A percentile compares a stretch with the other conserved stretches of the same genome.
Conservation (phyloP, 2,888 invertebrate genomes). For the Micoletzkya japonica region DNA sequence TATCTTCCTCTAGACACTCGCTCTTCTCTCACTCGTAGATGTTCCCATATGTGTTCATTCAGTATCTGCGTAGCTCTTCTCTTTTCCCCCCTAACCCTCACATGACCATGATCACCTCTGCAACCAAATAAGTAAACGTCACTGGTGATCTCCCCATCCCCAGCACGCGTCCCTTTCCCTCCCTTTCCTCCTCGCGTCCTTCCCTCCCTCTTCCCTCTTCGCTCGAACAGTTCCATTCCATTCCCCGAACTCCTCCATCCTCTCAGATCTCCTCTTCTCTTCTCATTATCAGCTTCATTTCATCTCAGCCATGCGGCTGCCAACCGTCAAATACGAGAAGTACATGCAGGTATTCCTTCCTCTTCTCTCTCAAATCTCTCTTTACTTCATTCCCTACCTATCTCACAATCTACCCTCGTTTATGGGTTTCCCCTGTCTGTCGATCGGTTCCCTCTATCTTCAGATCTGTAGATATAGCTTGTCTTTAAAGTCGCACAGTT, state of each 20-base stretch:
- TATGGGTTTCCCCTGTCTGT: too few relatives aligned
- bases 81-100: too few relatives aligned
- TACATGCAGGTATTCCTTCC: conserved; percentile 29
- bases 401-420: too few relatives aligned
- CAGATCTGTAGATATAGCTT: too few relatives aligned
- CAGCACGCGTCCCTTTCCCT: not conserved
- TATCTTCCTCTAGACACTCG: conserved; percentile 2
- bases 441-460: too few relatives aligned
- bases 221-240: not conserved
- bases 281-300: not conserved
- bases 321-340: conserved; percentile 27
- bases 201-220: not conserved
- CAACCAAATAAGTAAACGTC: too few relatives aligned
- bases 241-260: conserved; percentile 1
- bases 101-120: too few relatives aligned
- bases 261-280: not conserved
- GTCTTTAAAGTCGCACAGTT: too few relatives aligned
- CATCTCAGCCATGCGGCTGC: conserved; percentile 4
- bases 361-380: too few relatives aligned
- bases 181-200: not conserved
- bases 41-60: not conserved
- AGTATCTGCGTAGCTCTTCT: too few relatives aligned
- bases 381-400: too few relatives aligned
- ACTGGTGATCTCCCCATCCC: conserved; percentile 7
- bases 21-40: not conserved